These are phyloP conservation scores for Muscicapa striata DNA, from an alignment of 2,797 vertebrate species.

Conservation along the genomic window DNA sequence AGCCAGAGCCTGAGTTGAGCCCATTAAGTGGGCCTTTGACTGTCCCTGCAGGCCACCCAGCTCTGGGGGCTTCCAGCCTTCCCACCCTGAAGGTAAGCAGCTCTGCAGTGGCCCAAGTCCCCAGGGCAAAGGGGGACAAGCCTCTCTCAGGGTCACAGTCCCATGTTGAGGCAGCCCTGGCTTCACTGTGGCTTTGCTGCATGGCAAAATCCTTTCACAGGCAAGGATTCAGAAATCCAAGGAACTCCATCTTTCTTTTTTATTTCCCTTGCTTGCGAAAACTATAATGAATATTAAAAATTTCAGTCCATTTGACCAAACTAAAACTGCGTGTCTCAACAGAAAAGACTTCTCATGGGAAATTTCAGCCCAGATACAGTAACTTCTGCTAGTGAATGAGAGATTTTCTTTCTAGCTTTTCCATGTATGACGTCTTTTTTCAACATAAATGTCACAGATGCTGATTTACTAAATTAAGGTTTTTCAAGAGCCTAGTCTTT, in stretches of 20 bases:
- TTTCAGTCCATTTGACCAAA: background rate
- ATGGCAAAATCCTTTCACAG: background rate
- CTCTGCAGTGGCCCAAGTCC: accelerated
- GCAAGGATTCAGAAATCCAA: background rate
- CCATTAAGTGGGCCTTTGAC: background rate
- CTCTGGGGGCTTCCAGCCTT: background rate
- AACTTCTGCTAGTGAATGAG: background rate
- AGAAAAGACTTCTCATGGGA: background rate
- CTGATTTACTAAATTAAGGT: background rate
- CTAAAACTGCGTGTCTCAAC: background rate
- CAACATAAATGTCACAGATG: background rate
- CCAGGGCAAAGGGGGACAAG: accelerated
- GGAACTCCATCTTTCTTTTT: background rate
- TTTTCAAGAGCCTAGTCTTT: background rate
- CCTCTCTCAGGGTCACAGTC: background rate
- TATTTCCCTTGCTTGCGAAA: background rate
- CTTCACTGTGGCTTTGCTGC: background rate
- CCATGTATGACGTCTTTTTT: background rate
- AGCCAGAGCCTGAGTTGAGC: background rate
- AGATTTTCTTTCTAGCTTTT: background rate
- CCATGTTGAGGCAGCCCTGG: background rate
- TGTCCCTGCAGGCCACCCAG: background rate
- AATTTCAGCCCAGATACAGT: background rate
- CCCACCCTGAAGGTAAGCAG: background rate
- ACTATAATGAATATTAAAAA: background rate